Percentiles rank a stretch among this genome's conserved stretches.
Evolutionary conservation across 2,888 invertebrate genomes (phyloP).

Genomic region (Luperina nickerlii): DNA sequence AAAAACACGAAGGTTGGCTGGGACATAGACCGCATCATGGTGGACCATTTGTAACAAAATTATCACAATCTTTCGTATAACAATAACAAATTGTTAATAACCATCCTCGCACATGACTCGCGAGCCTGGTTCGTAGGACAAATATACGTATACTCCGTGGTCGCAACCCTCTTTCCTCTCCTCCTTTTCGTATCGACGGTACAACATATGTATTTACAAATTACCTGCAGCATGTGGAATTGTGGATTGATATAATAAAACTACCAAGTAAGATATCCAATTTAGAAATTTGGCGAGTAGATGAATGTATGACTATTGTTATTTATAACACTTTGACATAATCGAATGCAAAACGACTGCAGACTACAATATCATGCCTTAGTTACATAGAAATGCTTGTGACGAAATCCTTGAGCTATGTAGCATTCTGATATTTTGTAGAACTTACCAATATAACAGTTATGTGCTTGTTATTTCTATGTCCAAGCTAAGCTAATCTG

Average conservation of each 20-base stretch:
- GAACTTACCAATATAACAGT: constrained; percentile 66
- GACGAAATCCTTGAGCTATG: constrained; percentile 56
- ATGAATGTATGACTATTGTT: constrained; percentile 68
- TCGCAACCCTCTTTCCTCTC: constrained; percentile 3
- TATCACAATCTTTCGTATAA: not conserved
- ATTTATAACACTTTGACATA: constrained; percentile 68
- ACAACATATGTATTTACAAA: constrained; percentile 30
- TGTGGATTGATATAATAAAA: constrained; percentile 5
- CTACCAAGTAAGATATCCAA: not conserved
- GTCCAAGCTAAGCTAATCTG: constrained; percentile 78
- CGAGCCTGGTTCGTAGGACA: not conserved
- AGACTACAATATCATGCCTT: constrained; percentile 82
- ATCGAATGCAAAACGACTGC: constrained; percentile 70
- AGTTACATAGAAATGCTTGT: constrained; percentile 79
- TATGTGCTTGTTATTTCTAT: constrained; percentile 74
- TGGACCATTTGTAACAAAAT: constrained; percentile 4
- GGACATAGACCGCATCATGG: not conserved
- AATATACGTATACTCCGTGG: constrained; percentile 6
- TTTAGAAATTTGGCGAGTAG: constrained; percentile 25
- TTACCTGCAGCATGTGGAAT: constrained; percentile 10
- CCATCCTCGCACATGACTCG: not conserved
- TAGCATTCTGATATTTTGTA: constrained; percentile 50
- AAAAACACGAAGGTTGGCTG: not conserved
- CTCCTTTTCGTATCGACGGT: not conserved
- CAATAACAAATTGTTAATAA: not conserved